These are phyloP conservation scores for Equus przewalskii DNA, from an alignment of 2,113 vertebrate genomes.

Conservation along the genomic window DNA sequence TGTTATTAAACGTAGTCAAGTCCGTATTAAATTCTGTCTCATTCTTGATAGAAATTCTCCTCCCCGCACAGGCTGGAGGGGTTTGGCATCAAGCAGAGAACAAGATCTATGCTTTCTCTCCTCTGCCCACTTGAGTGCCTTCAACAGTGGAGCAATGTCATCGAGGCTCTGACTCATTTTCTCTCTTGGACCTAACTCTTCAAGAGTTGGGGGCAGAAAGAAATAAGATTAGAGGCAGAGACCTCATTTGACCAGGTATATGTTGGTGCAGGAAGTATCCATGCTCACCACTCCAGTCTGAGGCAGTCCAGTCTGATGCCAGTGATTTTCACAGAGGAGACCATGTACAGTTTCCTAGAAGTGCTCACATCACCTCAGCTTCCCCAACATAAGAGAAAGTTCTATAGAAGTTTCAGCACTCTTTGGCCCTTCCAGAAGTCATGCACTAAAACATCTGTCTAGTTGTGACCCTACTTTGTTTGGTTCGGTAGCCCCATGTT, in stretches of 20 bases:
- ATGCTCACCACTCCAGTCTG: neutral
- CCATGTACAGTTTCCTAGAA: neutral
- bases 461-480: neutral
- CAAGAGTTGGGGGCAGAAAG: neutral
- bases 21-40: neutral
- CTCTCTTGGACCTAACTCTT: neutral
- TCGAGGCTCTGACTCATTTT: neutral
- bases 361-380: neutral
- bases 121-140: neutral
- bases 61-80: neutral
- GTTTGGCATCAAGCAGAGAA: neutral
- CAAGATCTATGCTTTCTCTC: neutral
- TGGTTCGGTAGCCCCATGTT: neutral
- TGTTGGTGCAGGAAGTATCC: neutral
- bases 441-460: neutral
- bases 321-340: neutral
- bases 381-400: neutral
- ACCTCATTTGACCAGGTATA: neutral
- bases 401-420: neutral
- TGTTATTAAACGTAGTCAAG: neutral
- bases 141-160: neutral
- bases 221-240: neutral
- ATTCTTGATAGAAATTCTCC: neutral
- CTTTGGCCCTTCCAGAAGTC: neutral
- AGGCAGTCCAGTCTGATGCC: neutral